Evolutionary conservation across 2,888 invertebrate species (phyloP).

Genomic region (Corbicula japonica): DNA sequence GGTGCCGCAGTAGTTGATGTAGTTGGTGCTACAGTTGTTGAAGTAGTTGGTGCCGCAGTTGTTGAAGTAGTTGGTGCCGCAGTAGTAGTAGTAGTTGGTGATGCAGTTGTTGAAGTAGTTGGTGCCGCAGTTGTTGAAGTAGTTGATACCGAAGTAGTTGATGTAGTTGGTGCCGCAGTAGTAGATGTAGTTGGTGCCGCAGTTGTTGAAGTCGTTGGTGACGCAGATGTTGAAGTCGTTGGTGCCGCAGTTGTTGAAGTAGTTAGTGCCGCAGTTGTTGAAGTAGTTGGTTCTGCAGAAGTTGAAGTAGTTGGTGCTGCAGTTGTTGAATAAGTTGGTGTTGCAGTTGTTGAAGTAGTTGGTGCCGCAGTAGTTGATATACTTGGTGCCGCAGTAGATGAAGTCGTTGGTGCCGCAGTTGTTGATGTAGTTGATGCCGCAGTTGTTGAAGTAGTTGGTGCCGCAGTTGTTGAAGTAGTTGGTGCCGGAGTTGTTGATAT

Average conservation of each 20-base stretch:
- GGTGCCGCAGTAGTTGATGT: not conserved
- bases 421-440: constrained; percentile 16
- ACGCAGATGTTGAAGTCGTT: not conserved
- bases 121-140: not conserved
- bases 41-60: not conserved
- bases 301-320: not conserved
- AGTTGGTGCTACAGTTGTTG: not conserved
- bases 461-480: constrained; percentile 26
- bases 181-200: constrained; percentile 16
- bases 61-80: not conserved
- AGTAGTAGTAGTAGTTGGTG: not conserved
- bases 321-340: not conserved
- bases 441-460: constrained; percentile 17
- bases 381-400: not conserved
- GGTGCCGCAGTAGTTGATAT: constrained; percentile 9
- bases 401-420: not conserved
- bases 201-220: constrained; percentile 11
- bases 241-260: constrained; percentile 8
- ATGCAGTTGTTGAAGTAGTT: not conserved
- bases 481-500: constrained; percentile 17
- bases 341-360: not conserved
- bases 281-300: constrained; percentile 1
- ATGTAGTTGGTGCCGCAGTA: not conserved
- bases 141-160: not conserved
- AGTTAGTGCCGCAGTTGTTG: not conserved